Base-by-base conservation (phyloP, 1,140 invertebrate genomes). In the Drosophila punjabiensis region DNA sequence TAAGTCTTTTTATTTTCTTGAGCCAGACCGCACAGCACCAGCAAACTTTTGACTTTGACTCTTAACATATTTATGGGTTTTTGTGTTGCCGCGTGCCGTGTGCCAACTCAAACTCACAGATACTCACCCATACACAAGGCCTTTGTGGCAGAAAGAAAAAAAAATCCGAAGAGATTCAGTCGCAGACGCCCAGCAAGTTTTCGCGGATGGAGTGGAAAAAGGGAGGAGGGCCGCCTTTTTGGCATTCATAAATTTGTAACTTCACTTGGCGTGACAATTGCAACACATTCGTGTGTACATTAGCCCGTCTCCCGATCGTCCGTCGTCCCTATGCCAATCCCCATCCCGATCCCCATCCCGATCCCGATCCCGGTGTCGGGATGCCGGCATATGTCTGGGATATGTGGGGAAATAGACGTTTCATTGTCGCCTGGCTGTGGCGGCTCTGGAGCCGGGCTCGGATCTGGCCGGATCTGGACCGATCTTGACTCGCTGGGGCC, bases 201-300 rank as follows among this genome's bases (percentile, higher is more conserved):
- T 50, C 3, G 56, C 58, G 66, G 73, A 45, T 71, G 68, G 67
- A 30, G 39, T 33, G 53, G 53, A 56, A 41, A 35, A 69, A 56
- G 67, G 55, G 52, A 71, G 63, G 66, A 60, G 24, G 45, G 48
- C 43, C 71, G 77, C 79, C 85, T 89, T 89, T 89, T 89, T 89
- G 85, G 85, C 86, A 92, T 92, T 92, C 91, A 92, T 92, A 92
- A 92, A 92, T 92, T 92, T 90, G 83, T 92, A 82, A 87, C 84
- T 92, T 92, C 83, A 92, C 91, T 92, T 87, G 86, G 86, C 91
- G 86, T 92, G 91, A 92, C 91, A 92, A 92, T 92, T 92, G 91
- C 86, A 92, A 92, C 88, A 91, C 84, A 91, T 88, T 91, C 81
- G 84, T 85, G 85, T 80, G 85, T 88, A 88, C 85, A 88, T 88